phyloP scores from a whole-genome alignment of 2,797 vertebrate genomes.

The Sebastes cheni region DNA sequence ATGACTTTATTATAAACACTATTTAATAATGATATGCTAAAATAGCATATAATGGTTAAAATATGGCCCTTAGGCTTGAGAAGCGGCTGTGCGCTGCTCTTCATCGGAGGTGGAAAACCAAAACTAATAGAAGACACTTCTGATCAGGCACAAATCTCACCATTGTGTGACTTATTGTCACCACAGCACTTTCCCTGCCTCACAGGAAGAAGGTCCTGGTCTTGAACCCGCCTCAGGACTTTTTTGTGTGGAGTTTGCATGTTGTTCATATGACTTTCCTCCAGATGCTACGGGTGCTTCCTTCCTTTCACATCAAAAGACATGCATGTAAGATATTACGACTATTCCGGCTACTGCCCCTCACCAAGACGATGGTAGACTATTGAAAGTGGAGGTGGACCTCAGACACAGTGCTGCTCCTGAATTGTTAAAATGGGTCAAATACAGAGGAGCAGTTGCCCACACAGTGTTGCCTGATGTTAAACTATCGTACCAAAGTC shows the following conservation, averaged over 20 bases:
- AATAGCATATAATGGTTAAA: too few relatives aligned
- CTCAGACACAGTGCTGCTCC: background rate
- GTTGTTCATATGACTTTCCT: background rate
- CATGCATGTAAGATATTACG: background rate
- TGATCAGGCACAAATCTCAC: too few relatives aligned
- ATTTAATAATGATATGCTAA: too few relatives aligned
- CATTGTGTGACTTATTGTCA: too few relatives aligned
- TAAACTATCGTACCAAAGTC: background rate
- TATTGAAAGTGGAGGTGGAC: background rate
- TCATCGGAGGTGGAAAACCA: too few relatives aligned
- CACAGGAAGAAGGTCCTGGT: background rate
- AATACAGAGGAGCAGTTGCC: background rate
- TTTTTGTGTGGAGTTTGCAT: constrained; percentile 9
- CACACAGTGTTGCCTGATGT: background rate
- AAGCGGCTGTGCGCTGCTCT: too few relatives aligned
- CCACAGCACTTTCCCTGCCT: background rate
- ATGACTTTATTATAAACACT: too few relatives aligned
- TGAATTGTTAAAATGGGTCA: constrained; percentile 2
- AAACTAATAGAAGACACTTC: too few relatives aligned
- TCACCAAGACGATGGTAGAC: background rate
- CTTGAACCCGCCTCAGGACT: constrained; percentile 1
- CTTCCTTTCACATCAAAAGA: constrained; percentile 26
- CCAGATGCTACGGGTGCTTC: constrained; percentile 26
- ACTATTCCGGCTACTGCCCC: background rate
- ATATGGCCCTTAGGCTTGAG: too few relatives aligned